Evolutionary conservation across 2,888 invertebrate genomes (phyloP).

Genomic region (Scaptodrosophila latifasciaeformis): DNA sequence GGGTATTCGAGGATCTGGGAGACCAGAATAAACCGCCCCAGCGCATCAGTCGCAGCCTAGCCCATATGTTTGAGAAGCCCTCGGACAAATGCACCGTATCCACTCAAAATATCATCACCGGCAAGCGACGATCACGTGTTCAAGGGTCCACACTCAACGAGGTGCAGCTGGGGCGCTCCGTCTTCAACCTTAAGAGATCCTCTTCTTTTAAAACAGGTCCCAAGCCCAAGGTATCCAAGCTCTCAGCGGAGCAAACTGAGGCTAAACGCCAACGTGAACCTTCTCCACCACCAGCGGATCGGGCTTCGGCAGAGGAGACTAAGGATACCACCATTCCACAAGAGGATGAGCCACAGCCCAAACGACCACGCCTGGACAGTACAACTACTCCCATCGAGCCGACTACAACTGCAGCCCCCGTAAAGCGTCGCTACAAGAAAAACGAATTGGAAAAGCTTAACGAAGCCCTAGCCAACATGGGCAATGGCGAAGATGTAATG

Average conservation of each 20-base stretch:
- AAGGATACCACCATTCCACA: too few relatives aligned
- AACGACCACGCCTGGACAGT: background rate
- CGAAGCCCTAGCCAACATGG: conserved; percentile 81
- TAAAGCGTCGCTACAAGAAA: conserved; percentile 72
- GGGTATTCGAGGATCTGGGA: conserved; percentile 58
- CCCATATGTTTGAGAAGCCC: conserved; percentile 57
- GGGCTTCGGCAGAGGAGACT: too few relatives aligned
- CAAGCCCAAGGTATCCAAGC: background rate
- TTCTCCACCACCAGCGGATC: background rate
- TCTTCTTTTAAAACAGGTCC: background rate
- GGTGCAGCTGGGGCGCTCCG: conserved; percentile 36
- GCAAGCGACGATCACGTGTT: conserved; percentile 65
- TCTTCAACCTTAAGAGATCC: conserved; percentile 34
- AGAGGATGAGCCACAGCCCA: background rate
- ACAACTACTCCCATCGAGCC: background rate
- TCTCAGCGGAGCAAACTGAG: background rate
- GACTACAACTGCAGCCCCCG: background rate
- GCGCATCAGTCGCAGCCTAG: conserved; percentile 43
- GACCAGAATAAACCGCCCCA: too few relatives aligned
- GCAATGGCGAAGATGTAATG: conserved; percentile 78
- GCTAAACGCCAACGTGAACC: conserved; percentile 7
- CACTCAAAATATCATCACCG: conserved; percentile 70
- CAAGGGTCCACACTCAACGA: conserved; percentile 60
- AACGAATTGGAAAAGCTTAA: conserved; percentile 79
- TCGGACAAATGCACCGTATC: conserved; percentile 70